Conservation (phyloP, 2,113 vertebrate genomes). For the Dromiciops gliroides region DNA sequence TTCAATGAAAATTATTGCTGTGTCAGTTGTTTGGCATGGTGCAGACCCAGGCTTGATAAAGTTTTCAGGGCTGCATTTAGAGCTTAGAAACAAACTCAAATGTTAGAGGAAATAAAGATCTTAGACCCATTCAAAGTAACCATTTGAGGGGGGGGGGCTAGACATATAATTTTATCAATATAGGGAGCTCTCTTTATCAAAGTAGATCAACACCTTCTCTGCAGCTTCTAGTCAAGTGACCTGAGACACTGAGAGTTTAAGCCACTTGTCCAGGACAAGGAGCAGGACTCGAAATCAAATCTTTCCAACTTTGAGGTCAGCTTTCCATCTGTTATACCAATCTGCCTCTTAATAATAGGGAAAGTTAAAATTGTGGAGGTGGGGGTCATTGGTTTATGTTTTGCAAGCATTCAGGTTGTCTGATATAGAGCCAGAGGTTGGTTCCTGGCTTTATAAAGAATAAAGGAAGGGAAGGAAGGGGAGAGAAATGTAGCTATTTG, state of each 20-base stretch:
- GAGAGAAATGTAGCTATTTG: background rate
- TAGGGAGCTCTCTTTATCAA: background rate
- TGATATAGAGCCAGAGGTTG: background rate
- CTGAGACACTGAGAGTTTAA: background rate
- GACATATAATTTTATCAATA: background rate
- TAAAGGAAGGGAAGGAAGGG: background rate
- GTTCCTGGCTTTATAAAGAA: background rate
- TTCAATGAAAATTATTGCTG: slow-evolving; percentile 38
- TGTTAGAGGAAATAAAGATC: background rate
- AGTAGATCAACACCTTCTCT: background rate
- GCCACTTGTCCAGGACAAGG: background rate
- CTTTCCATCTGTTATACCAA: background rate
- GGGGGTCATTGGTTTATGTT: background rate
- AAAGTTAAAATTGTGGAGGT: slow-evolving; percentile 17
- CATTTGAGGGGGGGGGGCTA: background rate
- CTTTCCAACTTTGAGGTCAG: background rate
- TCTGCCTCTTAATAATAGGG: slow-evolving; percentile 5
- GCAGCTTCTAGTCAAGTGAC: background rate
- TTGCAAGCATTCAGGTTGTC: background rate
- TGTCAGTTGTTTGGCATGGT: background rate
- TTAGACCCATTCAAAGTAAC: background rate
- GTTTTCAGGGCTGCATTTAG: background rate
- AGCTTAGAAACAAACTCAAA: slow-evolving; percentile 5
- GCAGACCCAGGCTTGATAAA: background rate
- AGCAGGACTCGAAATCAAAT: background rate